Evolutionary conservation across 2,888 invertebrate genomes (phyloP).

Genomic region (Brachyptera risi): DNA sequence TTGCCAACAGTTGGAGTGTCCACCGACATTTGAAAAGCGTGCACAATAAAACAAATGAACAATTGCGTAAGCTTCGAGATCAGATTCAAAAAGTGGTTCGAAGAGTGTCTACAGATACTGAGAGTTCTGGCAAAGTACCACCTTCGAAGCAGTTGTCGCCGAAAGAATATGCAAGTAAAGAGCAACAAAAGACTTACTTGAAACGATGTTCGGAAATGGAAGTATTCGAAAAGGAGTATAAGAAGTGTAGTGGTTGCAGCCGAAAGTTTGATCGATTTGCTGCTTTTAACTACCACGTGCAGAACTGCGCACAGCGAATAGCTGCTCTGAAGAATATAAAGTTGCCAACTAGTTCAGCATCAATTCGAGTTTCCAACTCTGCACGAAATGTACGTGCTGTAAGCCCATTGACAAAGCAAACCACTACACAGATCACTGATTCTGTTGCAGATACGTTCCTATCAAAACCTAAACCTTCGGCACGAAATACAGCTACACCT

Average conservation of each 20-base stretch:
- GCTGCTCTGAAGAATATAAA: constrained; percentile 37
- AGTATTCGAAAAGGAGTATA: constrained; percentile 46
- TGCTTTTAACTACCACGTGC: constrained; percentile 65
- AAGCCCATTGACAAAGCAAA: too few relatives aligned
- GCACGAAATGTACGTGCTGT: too few relatives aligned
- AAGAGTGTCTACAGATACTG: background rate
- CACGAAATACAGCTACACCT: background rate
- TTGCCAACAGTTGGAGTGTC: constrained; percentile 72
- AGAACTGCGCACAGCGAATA: constrained; percentile 58
- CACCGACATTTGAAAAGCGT: constrained; percentile 59
- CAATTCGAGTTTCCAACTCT: background rate
- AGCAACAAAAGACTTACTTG: background rate
- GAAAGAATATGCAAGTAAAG: background rate
- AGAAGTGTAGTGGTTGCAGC: constrained; percentile 63
- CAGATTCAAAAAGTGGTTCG: constrained; percentile 7
- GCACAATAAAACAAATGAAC: constrained; percentile 6
- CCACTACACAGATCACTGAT: too few relatives aligned
- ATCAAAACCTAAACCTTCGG: background rate
- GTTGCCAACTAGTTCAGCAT: background rate
- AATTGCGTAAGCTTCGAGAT: background rate
- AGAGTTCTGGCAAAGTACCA: background rate
- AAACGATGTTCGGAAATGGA: background rate
- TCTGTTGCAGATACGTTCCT: background rate
- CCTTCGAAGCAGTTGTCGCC: background rate
- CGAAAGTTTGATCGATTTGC: constrained; percentile 69